Percentiles rank a stretch among this genome's conserved stretches.
Evolutionary conservation across 2,888 invertebrate species (phyloP).

Genomic region (Leucophenga maculata): DNA sequence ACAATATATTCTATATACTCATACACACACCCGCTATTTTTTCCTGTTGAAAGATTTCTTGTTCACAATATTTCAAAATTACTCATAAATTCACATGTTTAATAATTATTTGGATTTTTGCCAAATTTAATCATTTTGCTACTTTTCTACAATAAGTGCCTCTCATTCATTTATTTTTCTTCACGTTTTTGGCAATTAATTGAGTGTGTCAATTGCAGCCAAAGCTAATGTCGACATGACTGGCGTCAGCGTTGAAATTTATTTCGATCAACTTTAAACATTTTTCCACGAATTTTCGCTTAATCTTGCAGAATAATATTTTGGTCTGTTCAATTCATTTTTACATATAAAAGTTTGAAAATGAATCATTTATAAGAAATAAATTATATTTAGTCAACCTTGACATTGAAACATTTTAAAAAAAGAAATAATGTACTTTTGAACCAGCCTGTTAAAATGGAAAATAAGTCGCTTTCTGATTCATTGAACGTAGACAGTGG

Average conservation of each 20-base stretch:
- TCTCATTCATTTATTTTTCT: not conserved
- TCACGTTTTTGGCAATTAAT: not conserved
- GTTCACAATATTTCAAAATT: slow-evolving; percentile 32
- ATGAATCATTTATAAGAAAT: not conserved
- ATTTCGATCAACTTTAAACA: not conserved
- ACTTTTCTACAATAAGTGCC: slow-evolving; percentile 2
- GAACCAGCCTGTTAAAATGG: not conserved
- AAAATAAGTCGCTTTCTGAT: no score
- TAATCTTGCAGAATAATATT: not conserved
- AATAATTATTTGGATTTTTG: slow-evolving; percentile 53
- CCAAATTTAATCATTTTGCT: slow-evolving; percentile 41
- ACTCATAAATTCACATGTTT: slow-evolving; percentile 34
- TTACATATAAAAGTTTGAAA: not conserved
- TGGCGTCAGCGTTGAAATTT: not conserved
- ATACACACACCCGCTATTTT: not conserved
- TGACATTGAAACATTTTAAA: slow-evolving; percentile 28
- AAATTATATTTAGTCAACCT: slow-evolving; percentile 18
- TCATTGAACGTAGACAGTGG: no score
- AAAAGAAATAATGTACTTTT: not conserved
- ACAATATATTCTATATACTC: not conserved
- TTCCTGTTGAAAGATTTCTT: not conserved
- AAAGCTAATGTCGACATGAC: no score
- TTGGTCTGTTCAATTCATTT: not conserved
- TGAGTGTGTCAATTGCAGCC: slow-evolving; percentile 16
- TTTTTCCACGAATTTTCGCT: slow-evolving; percentile 25